phyloP scores from a whole-genome alignment of 2,797 vertebrate genomes.

The Aselliscus stoliczkanus region DNA sequence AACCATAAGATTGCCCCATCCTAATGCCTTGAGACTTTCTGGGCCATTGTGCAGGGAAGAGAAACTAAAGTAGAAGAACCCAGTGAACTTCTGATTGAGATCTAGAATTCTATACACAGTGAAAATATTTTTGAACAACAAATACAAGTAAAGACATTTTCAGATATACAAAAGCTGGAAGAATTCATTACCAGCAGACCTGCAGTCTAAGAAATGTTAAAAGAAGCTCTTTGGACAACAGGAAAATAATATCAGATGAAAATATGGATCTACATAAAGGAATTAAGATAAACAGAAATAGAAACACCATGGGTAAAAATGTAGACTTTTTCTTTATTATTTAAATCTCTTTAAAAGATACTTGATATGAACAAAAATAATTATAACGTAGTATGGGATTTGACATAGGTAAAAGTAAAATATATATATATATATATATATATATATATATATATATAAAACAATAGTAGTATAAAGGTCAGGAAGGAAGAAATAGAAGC shows the following conservation, averaged over 20 bases:
- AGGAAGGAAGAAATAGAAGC: background rate
- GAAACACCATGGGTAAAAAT: background rate
- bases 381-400: background rate
- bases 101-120: background rate
- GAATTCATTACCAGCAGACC: background rate
- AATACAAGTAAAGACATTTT: background rate
- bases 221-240: background rate
- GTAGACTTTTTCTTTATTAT: background rate
- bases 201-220: background rate
- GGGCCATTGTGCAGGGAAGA: background rate
- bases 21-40: background rate
- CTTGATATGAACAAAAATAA: slow-evolving; percentile 18
- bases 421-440: no score
- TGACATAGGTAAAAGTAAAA: background rate
- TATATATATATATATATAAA: no score
- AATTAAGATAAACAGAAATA: slow-evolving; percentile 12
- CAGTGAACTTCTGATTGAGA: background rate
- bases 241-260: background rate
- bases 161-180: background rate
- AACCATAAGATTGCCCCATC: background rate
- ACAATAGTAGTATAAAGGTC: background rate
- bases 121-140: background rate
- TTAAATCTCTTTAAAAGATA: slow-evolving; percentile 14
- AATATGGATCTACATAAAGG: background rate
- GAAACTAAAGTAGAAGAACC: background rate